phyloP scores from a whole-genome alignment of 2,797 vertebrate species.

The Enteromius argenteus region DNA sequence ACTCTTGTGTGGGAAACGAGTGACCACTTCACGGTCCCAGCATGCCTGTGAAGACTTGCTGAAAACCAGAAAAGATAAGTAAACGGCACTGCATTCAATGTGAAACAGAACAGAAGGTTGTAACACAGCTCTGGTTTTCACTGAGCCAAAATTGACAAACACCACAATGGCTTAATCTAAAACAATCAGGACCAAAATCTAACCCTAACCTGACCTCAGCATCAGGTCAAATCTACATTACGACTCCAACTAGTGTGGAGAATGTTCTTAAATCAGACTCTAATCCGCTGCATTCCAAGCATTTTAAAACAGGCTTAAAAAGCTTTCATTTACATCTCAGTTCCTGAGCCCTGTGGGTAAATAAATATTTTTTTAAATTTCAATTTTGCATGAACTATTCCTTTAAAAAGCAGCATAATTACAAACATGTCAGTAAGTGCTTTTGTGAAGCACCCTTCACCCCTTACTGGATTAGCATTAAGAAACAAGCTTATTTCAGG shows the following conservation, averaged over 20 bases:
- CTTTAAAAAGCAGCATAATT: background rate
- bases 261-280: slow-evolving; percentile 19
- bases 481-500: background rate
- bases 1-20: background rate
- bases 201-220: background rate
- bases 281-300: slow-evolving; percentile 41
- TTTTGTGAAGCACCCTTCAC: background rate
- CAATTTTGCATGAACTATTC: background rate
- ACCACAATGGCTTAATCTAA: background rate
- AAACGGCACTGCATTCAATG: background rate
- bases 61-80: background rate
- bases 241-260: background rate
- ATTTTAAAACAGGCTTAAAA: slow-evolving; percentile 40
- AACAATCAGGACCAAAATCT: slow-evolving; percentile 31
- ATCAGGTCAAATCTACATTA: slow-evolving; percentile 15
- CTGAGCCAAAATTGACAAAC: background rate
- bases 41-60: background rate
- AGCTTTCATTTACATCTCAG: background rate
- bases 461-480: background rate
- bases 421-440: background rate
- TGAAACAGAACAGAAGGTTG: slow-evolving; percentile 24
- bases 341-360: no score
- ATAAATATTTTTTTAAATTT: no score
- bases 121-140: slow-evolving; percentile 20
- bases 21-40: slow-evolving; percentile 1